Conservation (phyloP, 2,888 invertebrate species). For the Ptycholaimellus sp. region DNA sequence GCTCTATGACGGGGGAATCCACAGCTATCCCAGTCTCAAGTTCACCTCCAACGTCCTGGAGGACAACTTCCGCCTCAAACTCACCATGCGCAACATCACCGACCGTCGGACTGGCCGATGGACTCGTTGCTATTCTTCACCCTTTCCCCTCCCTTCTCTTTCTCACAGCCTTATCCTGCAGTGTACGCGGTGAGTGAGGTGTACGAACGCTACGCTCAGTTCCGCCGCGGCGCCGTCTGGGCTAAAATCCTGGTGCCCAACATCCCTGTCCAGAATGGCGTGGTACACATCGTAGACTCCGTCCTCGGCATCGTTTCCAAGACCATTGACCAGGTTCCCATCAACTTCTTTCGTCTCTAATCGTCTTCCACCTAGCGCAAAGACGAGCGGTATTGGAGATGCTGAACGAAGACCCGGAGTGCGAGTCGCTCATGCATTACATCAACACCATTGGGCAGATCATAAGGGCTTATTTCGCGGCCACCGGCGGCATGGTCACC, state of each 20-base stretch:
- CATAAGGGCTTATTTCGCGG: conserved; percentile 19
- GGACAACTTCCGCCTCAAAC: conserved; percentile 23
- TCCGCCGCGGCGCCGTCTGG: conserved; percentile 25
- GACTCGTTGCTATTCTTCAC: too few relatives aligned
- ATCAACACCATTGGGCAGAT: conserved; percentile 23
- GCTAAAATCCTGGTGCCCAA: conserved; percentile 24
- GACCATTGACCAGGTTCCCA: conserved; percentile 20
- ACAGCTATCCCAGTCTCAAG: conserved; percentile 20
- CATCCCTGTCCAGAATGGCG: conserved; percentile 26
- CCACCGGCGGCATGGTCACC: conserved; percentile 18
- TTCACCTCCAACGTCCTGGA: conserved; percentile 24
- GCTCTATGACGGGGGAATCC: conserved; percentile 24
- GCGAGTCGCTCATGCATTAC: conserved; percentile 22
- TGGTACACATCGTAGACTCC: conserved; percentile 24
- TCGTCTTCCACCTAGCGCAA: neutral
- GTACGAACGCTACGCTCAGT: conserved; percentile 23
- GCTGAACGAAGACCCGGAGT: conserved; percentile 17
- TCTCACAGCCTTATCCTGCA: too few relatives aligned
- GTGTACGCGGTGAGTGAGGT: conserved; percentile 25
- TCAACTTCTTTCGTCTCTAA: neutral
- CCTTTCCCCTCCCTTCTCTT: too few relatives aligned
- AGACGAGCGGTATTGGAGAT: conserved; percentile 8
- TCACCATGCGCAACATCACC: conserved; percentile 23
- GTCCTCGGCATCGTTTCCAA: conserved; percentile 24
- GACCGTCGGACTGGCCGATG: conserved; percentile 22